A percentile compares a stretch with the other conserved stretches of the same genome.
Evolutionary conservation across 2,113 vertebrate species (phyloP).

Genomic region (Colinus virginianus): DNA sequence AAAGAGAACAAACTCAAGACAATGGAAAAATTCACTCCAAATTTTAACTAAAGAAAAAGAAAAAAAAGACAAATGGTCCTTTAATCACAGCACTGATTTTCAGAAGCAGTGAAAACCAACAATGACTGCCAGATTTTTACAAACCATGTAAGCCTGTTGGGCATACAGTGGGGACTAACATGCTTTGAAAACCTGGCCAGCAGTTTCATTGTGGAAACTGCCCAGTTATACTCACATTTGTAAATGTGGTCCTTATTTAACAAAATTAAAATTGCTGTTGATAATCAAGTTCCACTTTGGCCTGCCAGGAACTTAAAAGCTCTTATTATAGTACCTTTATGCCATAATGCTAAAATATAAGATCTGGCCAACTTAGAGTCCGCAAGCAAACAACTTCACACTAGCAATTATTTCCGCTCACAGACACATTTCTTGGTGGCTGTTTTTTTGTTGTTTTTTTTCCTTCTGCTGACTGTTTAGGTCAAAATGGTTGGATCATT

Average conservation of each 20-base stretch:
- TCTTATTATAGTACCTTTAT: background rate
- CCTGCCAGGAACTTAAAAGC: background rate
- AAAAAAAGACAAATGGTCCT: fast-evolving
- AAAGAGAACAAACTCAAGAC: background rate
- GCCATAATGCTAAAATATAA: background rate
- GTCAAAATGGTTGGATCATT: background rate
- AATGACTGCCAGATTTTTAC: conserved; percentile 2
- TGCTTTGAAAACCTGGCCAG: conserved; percentile 14
- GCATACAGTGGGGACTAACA: background rate
- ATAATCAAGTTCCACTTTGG: background rate
- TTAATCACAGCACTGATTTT: background rate
- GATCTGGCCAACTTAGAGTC: background rate
- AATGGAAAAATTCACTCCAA: background rate
- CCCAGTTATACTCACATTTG: background rate
- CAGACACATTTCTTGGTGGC: background rate
- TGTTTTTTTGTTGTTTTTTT: background rate
- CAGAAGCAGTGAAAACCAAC: background rate
- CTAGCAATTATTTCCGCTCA: background rate
- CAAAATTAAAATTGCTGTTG: conserved; percentile 4
- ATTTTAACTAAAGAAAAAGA: background rate
- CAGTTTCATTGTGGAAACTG: conserved; percentile 8
- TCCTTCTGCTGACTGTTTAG: background rate
- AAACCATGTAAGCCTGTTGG: background rate
- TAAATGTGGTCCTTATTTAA: conserved; percentile 37
- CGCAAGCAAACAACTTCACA: background rate